These are phyloP conservation scores for Lottia gigantea DNA, from an alignment of 2,888 invertebrate genomes.

Conservation along the genomic window DNA sequence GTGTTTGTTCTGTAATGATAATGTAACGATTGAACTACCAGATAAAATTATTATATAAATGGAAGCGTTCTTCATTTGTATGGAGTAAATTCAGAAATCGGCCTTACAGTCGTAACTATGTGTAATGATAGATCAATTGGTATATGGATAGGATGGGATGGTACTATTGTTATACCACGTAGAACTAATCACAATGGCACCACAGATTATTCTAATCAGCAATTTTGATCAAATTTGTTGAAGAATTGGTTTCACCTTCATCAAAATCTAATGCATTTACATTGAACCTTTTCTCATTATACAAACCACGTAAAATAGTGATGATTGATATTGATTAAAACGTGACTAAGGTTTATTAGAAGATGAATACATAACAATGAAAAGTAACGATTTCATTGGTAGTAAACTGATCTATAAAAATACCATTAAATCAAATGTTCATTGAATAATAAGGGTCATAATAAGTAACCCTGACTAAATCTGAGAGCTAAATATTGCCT, in stretches of 20 bases:
- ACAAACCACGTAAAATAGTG: too few relatives aligned
- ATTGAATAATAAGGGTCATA: not conserved
- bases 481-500: not conserved
- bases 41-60: not conserved
- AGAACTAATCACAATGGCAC: too few relatives aligned
- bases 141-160: too few relatives aligned
- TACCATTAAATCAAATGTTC: not conserved
- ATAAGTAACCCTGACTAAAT: not conserved
- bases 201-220: too few relatives aligned
- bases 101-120: too few relatives aligned
- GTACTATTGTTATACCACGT: too few relatives aligned
- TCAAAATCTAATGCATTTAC: not conserved
- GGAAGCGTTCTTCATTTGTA: not conserved
- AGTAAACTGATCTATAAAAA: not conserved
- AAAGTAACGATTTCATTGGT: not conserved
- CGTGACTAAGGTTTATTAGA: not conserved
- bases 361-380: slow-evolving; percentile 4
- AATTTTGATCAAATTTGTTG: not conserved
- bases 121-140: too few relatives aligned
- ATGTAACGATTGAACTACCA: not conserved
- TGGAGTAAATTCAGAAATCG: too few relatives aligned
- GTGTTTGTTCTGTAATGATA: not conserved
- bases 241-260: not conserved
- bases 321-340: not conserved
- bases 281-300: not conserved